Conservation (phyloP, 2,888 invertebrate species). For the Xylota segnis region DNA sequence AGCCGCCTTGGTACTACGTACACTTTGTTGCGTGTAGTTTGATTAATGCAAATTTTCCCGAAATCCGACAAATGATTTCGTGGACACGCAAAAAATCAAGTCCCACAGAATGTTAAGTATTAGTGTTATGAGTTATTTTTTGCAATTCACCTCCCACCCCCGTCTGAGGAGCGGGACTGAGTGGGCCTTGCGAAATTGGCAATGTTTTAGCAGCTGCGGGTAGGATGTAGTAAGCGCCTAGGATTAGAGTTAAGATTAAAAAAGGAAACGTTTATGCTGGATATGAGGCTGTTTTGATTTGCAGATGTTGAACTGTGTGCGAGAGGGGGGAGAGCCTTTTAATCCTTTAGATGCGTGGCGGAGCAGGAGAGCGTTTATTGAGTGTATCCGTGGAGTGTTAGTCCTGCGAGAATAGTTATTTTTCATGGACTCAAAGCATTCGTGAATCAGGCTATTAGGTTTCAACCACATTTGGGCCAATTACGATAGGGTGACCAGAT, state of each 20-base stretch:
- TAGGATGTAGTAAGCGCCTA: not conserved
- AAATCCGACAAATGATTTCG: constrained; percentile 84
- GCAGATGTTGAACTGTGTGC: not conserved
- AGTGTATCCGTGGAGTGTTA: too few species aligned
- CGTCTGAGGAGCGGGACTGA: not conserved
- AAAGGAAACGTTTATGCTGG: constrained; percentile 15
- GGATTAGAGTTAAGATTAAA: constrained; percentile 14
- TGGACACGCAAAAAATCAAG: constrained; percentile 82
- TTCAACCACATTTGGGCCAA: too few species aligned
- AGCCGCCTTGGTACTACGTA: constrained; percentile 28
- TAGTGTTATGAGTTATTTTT: constrained; percentile 62
- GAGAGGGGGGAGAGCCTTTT: not conserved
- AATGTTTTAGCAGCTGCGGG: constrained; percentile 41
- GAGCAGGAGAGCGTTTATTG: too few species aligned
- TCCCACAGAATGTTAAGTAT: constrained; percentile 53
- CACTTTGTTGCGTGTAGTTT: constrained; percentile 56
- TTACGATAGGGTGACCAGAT: too few species aligned
- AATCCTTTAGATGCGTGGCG: not conserved
- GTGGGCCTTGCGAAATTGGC: constrained; percentile 26
- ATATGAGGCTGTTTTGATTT: constrained; percentile 13
- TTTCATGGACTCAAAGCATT: too few species aligned
- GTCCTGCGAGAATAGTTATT: too few species aligned
- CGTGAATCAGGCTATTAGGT: too few species aligned
- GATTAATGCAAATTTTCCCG: constrained; percentile 77
- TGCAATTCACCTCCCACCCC: constrained; percentile 6